phyloP scores from a whole-genome alignment of 2,113 vertebrate genomes.

The Protobothrops flavoviridis region DNA sequence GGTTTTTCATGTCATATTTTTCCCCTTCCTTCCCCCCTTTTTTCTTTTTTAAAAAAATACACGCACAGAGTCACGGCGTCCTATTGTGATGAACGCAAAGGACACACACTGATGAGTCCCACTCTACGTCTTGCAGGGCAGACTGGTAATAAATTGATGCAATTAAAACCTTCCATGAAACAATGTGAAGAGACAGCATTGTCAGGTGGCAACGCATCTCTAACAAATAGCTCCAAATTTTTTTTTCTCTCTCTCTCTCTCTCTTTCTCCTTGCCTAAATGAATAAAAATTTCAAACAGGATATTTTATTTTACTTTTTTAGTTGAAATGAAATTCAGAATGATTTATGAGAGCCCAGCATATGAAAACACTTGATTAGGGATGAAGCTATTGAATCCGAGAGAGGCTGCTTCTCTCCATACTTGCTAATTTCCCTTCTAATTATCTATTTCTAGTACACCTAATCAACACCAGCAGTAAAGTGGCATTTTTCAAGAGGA shows the following conservation, averaged over 20 bases:
- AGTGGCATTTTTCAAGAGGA: background rate
- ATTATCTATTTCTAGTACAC: background rate
- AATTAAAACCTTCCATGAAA: conserved; percentile 5
- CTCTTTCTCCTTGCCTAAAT: background rate
- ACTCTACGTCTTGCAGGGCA: background rate
- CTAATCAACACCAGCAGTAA: background rate
- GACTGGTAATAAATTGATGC: background rate
- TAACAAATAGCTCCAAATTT: background rate
- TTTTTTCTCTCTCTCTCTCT: background rate
- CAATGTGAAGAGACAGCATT: background rate
- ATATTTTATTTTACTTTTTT: background rate
- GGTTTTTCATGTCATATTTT: background rate
- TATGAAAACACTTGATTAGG: conserved; percentile 20
- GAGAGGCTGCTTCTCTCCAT: background rate
- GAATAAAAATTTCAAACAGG: background rate
- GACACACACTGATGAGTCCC: background rate
- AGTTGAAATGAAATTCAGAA: conserved; percentile 10
- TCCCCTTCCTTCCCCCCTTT: background rate
- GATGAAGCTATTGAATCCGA: conserved; percentile 2
- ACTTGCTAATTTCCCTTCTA: background rate
- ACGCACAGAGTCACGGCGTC: background rate
- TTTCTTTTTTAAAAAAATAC: conserved; percentile 35
- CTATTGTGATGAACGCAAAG: background rate
- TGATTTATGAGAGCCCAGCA: background rate
- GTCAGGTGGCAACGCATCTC: background rate